Base-by-base conservation (phyloP, 2,113 vertebrate species). In the Lepus americanus region DNA sequence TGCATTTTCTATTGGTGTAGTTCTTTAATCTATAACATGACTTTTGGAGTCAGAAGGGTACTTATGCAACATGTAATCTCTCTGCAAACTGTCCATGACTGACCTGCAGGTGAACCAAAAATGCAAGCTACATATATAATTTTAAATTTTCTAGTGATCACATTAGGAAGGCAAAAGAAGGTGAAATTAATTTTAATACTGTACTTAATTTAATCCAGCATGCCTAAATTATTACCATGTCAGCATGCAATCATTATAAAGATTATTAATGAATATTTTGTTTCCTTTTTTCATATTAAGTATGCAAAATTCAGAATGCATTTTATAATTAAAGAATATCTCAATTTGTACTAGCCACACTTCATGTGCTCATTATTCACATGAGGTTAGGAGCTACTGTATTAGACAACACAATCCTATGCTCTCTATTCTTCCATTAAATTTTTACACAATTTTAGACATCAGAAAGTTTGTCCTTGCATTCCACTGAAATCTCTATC, bases 111-210 rank as follows among this genome's bases (percentile, higher is more conserved):
- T 36, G 66, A 87, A 25, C 49, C 7, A 14, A 73, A 73, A 87
- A 64, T 22, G 7, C 13, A 36, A 87, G 55, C 8, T 20, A 49
- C 8, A 9, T 23, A 39, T 3, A 4, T 39, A 20, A 61, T 29
- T 87, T 86, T 27, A 51, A 44, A 72, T 67, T 25, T 82, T 70
- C 49, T 39, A 11, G 33, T 64, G 55, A 23, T 87, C 27, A 25
- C 10, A 29, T 22, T 80, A n/a, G 76, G 85, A 39, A 33, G 23
- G 19, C 33, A 87, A 74, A 53, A 76, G 19, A 53, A 53, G 31
- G 10, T n/a, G 55, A 94, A 59, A 87, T 79, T 80, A 36, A 67
- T 55, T 59, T 85, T 93, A 55, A 51, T 31, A 39, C 14, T 67
- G 1, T 36, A 20, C 74, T 89, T 79, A 64, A 66, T 69, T 84